Conservation (phyloP, 2,113 vertebrate species). For the Phalacrocorax brasilianus region DNA sequence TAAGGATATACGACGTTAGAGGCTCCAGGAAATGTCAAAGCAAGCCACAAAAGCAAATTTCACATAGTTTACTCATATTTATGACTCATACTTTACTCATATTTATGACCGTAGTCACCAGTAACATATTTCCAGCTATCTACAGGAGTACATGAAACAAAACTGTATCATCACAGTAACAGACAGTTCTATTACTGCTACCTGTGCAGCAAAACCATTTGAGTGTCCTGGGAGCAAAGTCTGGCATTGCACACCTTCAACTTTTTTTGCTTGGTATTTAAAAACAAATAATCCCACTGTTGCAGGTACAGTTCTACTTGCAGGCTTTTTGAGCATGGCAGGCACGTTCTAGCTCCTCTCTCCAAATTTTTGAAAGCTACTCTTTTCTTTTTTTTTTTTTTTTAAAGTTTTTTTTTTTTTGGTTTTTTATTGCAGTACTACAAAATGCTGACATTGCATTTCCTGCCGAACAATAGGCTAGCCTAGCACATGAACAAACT, state of each 20-base stretch:
- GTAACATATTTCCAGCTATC: background rate
- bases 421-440: background rate
- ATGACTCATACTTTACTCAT: background rate
- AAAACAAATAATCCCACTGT: background rate
- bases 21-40: background rate
- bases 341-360: background rate
- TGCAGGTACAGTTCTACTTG: background rate
- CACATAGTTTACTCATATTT: background rate
- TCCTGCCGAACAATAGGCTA: background rate
- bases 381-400: background rate
- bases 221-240: background rate
- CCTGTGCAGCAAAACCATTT: background rate
- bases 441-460: background rate
- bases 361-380: background rate
- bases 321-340: background rate
- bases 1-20: background rate
- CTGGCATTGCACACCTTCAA: background rate
- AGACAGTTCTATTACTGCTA: background rate
- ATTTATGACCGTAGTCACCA: background rate
- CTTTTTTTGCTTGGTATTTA: background rate
- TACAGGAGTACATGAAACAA: background rate
- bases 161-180: background rate
- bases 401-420: background rate
- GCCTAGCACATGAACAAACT: background rate
- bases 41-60: background rate